phyloP scores from a whole-genome alignment of 2,888 invertebrate genomes.

The Acholoe squamosa region DNA sequence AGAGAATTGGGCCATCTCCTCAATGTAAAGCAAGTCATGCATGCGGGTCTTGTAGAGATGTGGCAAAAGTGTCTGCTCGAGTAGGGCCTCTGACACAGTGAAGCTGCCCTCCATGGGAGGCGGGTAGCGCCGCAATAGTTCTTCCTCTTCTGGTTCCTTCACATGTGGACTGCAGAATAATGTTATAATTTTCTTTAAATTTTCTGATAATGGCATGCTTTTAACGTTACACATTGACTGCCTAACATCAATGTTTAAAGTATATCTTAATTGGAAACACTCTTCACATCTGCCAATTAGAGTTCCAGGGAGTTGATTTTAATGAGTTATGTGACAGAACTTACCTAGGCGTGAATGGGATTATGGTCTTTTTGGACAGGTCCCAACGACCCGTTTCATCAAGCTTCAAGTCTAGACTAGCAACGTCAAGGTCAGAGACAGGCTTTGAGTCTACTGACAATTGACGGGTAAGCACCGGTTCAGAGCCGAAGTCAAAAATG shows the following conservation, averaged over 20 bases:
- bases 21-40: constrained; percentile 90
- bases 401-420: constrained; percentile 77
- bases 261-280: no score
- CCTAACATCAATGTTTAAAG: no score
- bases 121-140: constrained; percentile 76
- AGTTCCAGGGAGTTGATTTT: no score
- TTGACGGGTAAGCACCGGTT: constrained; percentile 83
- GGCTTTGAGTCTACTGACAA: constrained; percentile 91
- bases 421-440: constrained; percentile 85
- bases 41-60: constrained; percentile 90
- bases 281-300: no score
- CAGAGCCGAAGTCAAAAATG: constrained; percentile 89
- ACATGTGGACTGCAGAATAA: constrained; percentile 54
- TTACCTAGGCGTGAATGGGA: constrained; percentile 82
- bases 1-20: constrained; percentile 90
- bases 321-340: constrained; percentile 55
- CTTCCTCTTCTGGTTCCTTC: constrained; percentile 73
- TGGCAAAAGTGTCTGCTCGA: constrained; percentile 85
- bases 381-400: constrained; percentile 85
- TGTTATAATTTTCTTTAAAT: no score
- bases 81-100: constrained; percentile 88
- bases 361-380: constrained; percentile 85
- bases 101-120: constrained; percentile 86
- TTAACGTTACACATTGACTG: no score
- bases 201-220: no score